These are phyloP conservation scores for Limnephilus rhombicus DNA, from an alignment of 2,888 invertebrate species.

Conservation along the genomic window DNA sequence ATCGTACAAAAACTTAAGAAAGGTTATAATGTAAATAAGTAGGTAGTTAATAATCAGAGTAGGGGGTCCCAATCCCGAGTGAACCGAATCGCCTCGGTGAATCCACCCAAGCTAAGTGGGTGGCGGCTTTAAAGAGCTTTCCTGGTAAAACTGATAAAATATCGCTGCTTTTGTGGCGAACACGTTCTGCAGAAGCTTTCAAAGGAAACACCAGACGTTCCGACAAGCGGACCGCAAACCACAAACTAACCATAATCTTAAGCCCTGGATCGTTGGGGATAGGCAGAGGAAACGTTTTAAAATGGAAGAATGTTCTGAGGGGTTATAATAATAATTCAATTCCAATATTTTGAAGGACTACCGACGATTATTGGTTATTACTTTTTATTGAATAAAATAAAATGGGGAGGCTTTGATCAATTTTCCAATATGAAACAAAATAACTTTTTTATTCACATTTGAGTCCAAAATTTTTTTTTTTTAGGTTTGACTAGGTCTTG, in stretches of 20 bases:
- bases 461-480: too few relatives aligned
- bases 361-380: too few relatives aligned
- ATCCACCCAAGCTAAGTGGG: conserved; percentile 8
- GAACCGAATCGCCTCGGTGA: background rate
- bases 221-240: background rate
- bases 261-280: background rate
- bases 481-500: too few relatives aligned
- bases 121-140: background rate
- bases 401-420: too few relatives aligned
- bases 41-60: background rate
- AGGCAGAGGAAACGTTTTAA: background rate
- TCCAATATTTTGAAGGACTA: too few relatives aligned
- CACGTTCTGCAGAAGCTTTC: background rate
- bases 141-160: conserved; percentile 1
- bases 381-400: too few relatives aligned
- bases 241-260: background rate
- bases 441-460: too few relatives aligned
- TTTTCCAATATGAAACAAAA: too few relatives aligned
- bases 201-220: background rate
- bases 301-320: background rate
- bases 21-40: background rate
- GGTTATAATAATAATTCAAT: too few relatives aligned
- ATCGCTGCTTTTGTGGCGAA: conserved; percentile 17
- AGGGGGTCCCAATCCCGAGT: background rate
- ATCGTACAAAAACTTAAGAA: background rate